phyloP scores from a whole-genome alignment of 1,140 invertebrate genomes.

The Macrobrachium nipponense region DNA sequence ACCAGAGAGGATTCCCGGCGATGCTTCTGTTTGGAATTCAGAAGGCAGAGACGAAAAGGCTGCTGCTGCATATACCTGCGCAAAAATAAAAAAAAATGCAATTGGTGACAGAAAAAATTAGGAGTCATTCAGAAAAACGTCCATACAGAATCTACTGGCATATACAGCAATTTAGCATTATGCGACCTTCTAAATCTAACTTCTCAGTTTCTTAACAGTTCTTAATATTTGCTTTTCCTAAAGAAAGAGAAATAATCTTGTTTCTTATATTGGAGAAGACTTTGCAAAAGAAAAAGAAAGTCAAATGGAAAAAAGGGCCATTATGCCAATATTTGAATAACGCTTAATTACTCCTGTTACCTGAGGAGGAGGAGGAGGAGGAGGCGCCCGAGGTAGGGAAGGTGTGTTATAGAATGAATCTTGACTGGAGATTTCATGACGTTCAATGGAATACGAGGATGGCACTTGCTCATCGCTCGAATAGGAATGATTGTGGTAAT shows the following conservation, averaged over 20 bases:
- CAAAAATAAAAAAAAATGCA: background rate
- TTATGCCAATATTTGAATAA: too few species aligned
- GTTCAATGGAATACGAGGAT: slow-evolving; percentile 45
- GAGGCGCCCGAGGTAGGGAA: slow-evolving; percentile 32
- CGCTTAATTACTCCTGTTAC: background rate
- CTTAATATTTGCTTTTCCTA: too few species aligned
- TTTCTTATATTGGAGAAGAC: too few species aligned
- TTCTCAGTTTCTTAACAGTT: too few species aligned
- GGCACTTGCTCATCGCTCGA: slow-evolving; percentile 45
- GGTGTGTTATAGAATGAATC: slow-evolving; percentile 34
- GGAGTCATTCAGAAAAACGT: too few species aligned
- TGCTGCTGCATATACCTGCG: background rate
- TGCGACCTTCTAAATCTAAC: too few species aligned
- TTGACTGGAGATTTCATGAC: slow-evolving; percentile 57
- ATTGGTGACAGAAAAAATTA: background rate
- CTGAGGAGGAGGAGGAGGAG: slow-evolving; percentile 36
- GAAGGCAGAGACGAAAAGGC: slow-evolving; percentile 49
- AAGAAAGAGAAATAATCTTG: too few species aligned
- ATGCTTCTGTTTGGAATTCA: slow-evolving; percentile 27
- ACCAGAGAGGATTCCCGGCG: slow-evolving; percentile 47
- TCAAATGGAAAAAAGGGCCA: too few species aligned
- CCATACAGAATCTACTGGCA: too few species aligned
- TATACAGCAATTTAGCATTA: too few species aligned
- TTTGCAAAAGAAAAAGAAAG: too few species aligned
- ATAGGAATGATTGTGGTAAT: slow-evolving; percentile 34